Base-by-base conservation (phyloP, 2,113 vertebrate genomes). In the Synodontis membranacea region DNA sequence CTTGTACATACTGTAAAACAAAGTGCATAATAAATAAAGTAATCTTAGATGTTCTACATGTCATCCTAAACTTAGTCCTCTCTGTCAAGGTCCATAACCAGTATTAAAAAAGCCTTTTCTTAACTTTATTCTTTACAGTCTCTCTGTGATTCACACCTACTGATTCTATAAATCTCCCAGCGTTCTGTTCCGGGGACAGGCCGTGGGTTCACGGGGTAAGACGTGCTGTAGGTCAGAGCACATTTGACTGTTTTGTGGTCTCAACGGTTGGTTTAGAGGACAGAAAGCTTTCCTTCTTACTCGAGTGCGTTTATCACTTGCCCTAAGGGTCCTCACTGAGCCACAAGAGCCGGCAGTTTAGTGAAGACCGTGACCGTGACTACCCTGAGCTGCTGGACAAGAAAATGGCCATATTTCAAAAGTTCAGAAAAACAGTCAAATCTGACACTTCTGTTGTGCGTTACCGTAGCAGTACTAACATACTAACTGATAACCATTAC, bases 351-450 rank as follows among this genome's bases (percentile, higher is more conserved):
- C 37, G 10, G 80, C 28, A 37, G 56, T 90, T 88, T 89, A 82
- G 87, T 89, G 80, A 90, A 89, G 78, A 89, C 83, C 84, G 86
- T 91, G 91, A 91, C 89, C 89, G 81, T 91, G 88, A 88, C 84
- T 82, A 86, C 89, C 85, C 87, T 80, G 88, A 89, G 23, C 83
- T 86, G 80, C 31, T 31, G 39, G n/a, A 86, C 64, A 81, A 82
- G 46, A 84, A 87, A 56, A 88, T 92, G 91, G 89, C 88, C 83
- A 80, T 31, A 84, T 86, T 90, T 92, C 91, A 91, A 83, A 52
- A 84, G 86, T 89, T 90, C 74, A 84, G 84, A 82, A 91, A 91
- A 88, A 86, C 88, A 87, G 58, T 82, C 23, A 46, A 82, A 64
- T 66, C 84, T 75, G 78, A 86, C 56, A 72, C 86, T 70, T 34